A percentile compares a stretch with the other conserved stretches of the same genome.
Evolutionary conservation across 2,113 vertebrate genomes (phyloP).

Genomic region (Triplophysa dalaica): DNA sequence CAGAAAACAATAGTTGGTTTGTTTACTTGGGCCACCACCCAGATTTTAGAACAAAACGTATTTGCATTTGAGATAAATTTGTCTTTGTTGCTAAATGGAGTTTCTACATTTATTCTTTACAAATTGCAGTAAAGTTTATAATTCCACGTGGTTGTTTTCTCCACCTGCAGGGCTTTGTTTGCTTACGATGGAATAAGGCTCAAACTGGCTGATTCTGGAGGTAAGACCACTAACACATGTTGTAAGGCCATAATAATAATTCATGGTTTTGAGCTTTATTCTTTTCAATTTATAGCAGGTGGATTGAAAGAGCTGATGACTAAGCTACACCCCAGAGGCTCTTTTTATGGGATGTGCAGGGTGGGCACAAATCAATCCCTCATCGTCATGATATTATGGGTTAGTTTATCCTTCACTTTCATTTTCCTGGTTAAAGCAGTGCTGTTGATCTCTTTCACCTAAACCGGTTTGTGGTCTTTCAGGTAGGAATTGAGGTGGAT

Average conservation of each 20-base stretch:
- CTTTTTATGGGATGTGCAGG: conserved; percentile 70
- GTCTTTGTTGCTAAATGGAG: background rate
- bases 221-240: background rate
- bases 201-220: conserved; percentile 42
- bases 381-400: conserved; percentile 68
- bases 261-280: background rate
- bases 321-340: conserved; percentile 51
- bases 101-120: background rate
- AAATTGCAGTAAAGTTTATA: background rate
- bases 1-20: no score
- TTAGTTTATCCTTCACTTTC: conserved; percentile 47
- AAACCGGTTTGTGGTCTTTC: conserved; percentile 8
- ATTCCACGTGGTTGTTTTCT: background rate
- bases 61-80: no score
- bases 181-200: conserved; percentile 39
- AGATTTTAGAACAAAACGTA: no score
- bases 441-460: no score
- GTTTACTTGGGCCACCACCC: no score
- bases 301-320: conserved; percentile 61
- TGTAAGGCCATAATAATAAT: background rate
- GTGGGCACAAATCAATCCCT: conserved; percentile 43
- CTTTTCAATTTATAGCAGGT: conserved; percentile 55
- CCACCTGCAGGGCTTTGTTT: conserved; percentile 38
- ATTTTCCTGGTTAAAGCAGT: background rate
- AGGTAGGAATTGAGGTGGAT: conserved; percentile 64